Conservation (phyloP, 2,113 vertebrate genomes). For the Morphnarchus princeps region DNA sequence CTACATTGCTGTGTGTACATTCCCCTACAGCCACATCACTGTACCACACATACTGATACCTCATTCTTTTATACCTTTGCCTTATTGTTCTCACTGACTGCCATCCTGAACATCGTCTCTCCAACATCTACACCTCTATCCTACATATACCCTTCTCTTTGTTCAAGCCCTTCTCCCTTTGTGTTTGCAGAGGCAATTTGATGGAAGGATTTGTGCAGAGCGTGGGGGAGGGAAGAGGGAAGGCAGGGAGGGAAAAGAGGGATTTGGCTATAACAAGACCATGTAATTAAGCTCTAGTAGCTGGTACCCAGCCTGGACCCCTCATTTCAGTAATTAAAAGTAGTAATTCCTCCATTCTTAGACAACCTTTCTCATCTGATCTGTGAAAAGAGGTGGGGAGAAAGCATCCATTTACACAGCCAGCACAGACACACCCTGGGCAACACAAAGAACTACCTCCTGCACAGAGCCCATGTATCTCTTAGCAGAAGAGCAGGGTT, state of each 20-base stretch:
- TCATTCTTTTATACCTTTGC: neutral
- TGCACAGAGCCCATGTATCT: neutral
- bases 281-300: conserved; percentile 30
- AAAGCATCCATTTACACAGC: conserved; percentile 21
- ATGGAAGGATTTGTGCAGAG: conserved; percentile 37
- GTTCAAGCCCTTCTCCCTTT: neutral
- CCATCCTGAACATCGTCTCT: neutral
- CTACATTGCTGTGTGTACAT: neutral
- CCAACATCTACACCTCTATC: neutral
- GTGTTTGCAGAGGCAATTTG: neutral
- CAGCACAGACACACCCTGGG: conserved; percentile 40
- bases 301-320: neutral
- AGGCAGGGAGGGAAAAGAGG: neutral
- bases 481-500: neutral
- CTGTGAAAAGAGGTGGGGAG: neutral
- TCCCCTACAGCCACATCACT: neutral
- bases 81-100: neutral
- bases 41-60: neutral
- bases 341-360: neutral
- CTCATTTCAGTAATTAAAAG: conserved; percentile 11
- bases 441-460: conserved; percentile 36
- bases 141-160: neutral
- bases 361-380: neutral
- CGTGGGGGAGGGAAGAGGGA: conserved; percentile 22
- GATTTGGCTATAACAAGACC: conserved; percentile 21